Conservation (phyloP, 2,113 vertebrate genomes). For the Chloropsis hardwickii region DNA sequence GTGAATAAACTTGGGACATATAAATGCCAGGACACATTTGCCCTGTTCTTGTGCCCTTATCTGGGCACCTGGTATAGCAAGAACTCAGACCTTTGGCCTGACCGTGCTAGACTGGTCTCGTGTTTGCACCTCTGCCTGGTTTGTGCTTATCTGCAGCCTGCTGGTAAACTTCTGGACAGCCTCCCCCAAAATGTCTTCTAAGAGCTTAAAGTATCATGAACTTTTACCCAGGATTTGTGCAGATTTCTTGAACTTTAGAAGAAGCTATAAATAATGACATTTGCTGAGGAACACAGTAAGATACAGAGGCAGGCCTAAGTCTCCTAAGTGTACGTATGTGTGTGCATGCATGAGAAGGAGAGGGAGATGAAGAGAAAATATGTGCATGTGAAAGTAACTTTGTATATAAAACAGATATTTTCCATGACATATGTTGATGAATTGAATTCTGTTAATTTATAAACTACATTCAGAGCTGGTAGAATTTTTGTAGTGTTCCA, state of each 20-base stretch:
- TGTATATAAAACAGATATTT: constrained; percentile 42
- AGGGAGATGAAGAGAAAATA: not conserved
- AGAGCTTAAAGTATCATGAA: not conserved
- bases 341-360: not conserved
- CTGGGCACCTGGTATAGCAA: constrained; percentile 20
- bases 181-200: not conserved
- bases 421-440: constrained; percentile 16
- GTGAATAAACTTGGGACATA: not conserved
- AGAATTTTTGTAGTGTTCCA: constrained; percentile 1
- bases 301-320: not conserved
- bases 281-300: not conserved
- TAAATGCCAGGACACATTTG: not conserved
- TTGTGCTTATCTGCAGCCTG: constrained; percentile 12
- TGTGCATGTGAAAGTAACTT: constrained; percentile 15
- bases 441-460: constrained; percentile 34
- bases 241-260: not conserved
- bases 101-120: not conserved
- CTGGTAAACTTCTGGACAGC: constrained; percentile 1
- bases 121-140: constrained; percentile 29
- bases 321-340: not conserved
- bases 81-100: constrained; percentile 54
- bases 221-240: constrained; percentile 10
- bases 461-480: constrained; percentile 21
- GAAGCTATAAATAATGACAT: not conserved
- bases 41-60: constrained; percentile 17